Base-by-base conservation (phyloP, 2,113 vertebrate genomes). In the Ochotona princeps region DNA sequence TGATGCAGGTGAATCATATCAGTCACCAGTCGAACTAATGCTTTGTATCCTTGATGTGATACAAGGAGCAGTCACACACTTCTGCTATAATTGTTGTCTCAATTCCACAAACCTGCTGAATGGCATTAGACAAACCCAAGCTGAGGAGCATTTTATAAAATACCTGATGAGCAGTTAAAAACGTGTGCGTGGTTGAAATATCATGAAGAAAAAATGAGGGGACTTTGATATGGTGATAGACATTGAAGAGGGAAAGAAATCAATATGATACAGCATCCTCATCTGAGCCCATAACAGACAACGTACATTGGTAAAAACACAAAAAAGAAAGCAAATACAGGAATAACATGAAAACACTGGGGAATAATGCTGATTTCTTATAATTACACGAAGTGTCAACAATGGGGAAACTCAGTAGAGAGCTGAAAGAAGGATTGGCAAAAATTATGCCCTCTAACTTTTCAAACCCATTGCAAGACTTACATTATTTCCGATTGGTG, bases 201-300 rank as follows among this genome's bases (percentile, higher is more conserved):
- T 7, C 15, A 44, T 44, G 38, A n/a, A 67, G 20, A 21, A 70
- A 70, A 35, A 65, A 26, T 8, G n/a, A 20, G 38, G 63, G 69
- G 35, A 17, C 8, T 35, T 18, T 9, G 38, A 44, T 44, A 44
- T 15, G n/a, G 8, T 32, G 47, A n/a, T 21, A 35, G 47, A 84
- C 38, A 54, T 54, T 35, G 26, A 70, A n/a, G 21, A 70, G 21
- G 51, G 7, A 51, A 32, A 7, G 23, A 49, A 25, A 18, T 51
- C 13, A 25, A 2, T 21, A 23, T 14, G 4, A 14, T 11, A 0
- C 26, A n/a, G 1, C 7, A 57, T 70, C 30, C 49, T 35, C 2
- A 38, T 18, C 63, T 63, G 44, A 23, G 30, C 7, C 11, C 49
- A 26, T 15, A 17, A 72, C 49, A 28, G 47, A 60, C 26, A 60